Evolutionary conservation across 64 coral and sea anemone species (phyloP).

Genomic region (Catalaphyllia jardinei): DNA sequence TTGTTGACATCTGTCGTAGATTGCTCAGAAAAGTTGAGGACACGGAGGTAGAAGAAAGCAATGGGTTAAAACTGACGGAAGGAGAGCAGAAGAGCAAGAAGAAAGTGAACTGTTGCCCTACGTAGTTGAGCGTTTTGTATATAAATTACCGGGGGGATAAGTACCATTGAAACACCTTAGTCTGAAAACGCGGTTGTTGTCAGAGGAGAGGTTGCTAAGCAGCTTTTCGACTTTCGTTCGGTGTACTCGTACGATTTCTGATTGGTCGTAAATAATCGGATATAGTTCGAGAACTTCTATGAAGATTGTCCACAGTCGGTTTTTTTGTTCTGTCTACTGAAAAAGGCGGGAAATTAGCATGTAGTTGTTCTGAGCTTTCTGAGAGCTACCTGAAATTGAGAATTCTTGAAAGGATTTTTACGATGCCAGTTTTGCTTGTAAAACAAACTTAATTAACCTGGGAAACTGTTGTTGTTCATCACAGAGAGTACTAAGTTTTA

Average conservation of each 20-base stretch:
- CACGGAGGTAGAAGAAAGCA: constrained; percentile 39
- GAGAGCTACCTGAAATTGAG: no score
- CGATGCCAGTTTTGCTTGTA: background rate
- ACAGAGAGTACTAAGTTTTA: background rate
- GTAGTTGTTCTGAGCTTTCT: background rate
- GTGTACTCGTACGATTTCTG: background rate
- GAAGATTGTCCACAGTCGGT: background rate
- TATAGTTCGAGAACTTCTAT: no score
- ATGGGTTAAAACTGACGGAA: constrained; percentile 41
- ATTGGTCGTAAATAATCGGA: background rate
- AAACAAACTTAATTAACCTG: background rate
- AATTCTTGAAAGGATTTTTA: no score
- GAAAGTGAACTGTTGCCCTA: constrained; percentile 48
- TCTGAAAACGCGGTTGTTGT: background rate
- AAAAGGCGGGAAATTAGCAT: no score
- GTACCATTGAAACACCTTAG: background rate
- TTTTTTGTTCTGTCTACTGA: background rate
- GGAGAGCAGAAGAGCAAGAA: constrained; percentile 56
- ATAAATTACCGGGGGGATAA: background rate
- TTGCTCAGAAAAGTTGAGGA: constrained; percentile 64
- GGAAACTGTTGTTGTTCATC: background rate
- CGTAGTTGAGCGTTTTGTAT: background rate
- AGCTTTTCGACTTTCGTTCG: background rate
- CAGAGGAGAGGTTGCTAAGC: background rate
- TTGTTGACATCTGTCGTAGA: background rate